Evolutionary conservation across 2,888 invertebrate species (phyloP).

Genomic region (Helobdella robusta): DNA sequence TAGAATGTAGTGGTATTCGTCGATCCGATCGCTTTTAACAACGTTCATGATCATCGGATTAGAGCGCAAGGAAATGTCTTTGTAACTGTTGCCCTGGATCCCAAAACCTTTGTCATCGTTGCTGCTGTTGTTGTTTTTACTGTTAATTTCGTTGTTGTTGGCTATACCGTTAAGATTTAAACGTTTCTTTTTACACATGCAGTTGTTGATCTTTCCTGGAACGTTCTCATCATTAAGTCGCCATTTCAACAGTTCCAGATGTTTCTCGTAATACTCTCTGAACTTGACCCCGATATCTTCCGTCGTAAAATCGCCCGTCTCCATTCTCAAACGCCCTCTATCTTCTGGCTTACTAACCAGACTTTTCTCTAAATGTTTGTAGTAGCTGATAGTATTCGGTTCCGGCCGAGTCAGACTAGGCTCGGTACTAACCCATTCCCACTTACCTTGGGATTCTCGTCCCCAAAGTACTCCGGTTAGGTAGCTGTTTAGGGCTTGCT

Average conservation of each 20-base stretch:
- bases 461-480: conserved; percentile 49
- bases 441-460: conserved; percentile 35
- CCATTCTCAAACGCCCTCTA: conserved; percentile 40
- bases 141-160: background rate
- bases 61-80: too few species aligned
- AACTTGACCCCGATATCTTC: conserved; percentile 40
- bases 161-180: conserved; percentile 11
- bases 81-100: too few species aligned
- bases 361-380: conserved; percentile 44
- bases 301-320: conserved; percentile 45
- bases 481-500: conserved; percentile 48
- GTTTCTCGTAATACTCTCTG: conserved; percentile 39
- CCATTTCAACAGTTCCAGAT: conserved; percentile 42
- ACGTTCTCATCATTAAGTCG: conserved; percentile 27
- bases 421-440: conserved; percentile 42
- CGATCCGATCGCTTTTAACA: background rate
- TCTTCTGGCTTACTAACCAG: conserved; percentile 42
- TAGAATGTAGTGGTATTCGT: conserved; percentile 45
- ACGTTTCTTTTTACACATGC: too few species aligned
- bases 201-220: background rate
- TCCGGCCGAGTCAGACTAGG: conserved; percentile 39
- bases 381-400: conserved; percentile 41
- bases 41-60: background rate
- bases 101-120: too few species aligned
- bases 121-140: background rate